Conservation (phyloP, 2,888 invertebrate species). For the Scaeva pyrastri region DNA sequence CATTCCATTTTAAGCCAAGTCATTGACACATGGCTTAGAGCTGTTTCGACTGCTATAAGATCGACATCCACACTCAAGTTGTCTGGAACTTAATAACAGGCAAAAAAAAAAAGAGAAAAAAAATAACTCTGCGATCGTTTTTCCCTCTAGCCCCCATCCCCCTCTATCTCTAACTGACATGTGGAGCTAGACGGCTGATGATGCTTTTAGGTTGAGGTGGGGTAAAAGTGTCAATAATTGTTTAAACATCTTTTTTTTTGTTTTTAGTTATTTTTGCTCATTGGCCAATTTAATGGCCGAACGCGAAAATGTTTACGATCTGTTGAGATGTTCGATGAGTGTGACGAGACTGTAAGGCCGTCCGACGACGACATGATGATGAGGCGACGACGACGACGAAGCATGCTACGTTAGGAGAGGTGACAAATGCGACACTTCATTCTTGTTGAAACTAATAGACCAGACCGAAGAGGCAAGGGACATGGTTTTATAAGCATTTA, state of each 20-base stretch:
- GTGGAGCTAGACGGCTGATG: conserved; percentile 1
- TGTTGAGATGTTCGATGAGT: conserved; percentile 71
- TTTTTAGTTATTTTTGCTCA: conserved; percentile 21
- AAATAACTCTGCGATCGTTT: conserved; percentile 39
- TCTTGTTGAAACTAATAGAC: background rate
- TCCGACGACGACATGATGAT: too few species aligned
- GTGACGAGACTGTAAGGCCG: conserved; percentile 39
- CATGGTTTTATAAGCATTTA: background rate
- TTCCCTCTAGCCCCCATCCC: background rate
- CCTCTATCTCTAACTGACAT: conserved; percentile 7
- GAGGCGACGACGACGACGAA: background rate
- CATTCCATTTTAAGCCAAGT: conserved; percentile 34
- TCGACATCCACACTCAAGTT: background rate
- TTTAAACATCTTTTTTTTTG: background rate
- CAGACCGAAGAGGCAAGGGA: background rate
- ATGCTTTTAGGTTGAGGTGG: background rate
- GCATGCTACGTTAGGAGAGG: conserved; percentile 44
- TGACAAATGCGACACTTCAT: conserved; percentile 55
- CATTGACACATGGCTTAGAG: conserved; percentile 50
- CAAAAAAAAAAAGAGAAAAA: background rate
- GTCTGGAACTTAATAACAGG: background rate
- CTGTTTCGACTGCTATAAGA: background rate
- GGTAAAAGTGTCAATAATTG: conserved; percentile 35
- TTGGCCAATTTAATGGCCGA: conserved; percentile 62
- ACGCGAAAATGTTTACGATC: conserved; percentile 70